Base-by-base conservation (phyloP, 2,113 vertebrate genomes). In the mouse (Mus musculus) region DNA sequence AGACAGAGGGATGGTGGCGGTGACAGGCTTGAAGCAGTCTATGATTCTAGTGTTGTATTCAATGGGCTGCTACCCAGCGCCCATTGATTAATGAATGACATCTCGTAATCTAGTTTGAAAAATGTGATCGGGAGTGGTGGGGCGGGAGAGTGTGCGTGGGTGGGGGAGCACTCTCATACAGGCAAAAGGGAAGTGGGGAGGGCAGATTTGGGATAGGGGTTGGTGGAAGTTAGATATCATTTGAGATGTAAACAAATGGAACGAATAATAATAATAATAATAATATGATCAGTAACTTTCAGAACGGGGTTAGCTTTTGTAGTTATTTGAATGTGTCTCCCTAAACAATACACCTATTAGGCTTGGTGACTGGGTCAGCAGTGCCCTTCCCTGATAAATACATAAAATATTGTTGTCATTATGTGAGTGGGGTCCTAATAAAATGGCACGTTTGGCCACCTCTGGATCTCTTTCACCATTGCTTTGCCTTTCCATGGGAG, bases 91-190 rank as follows among this genome's bases (percentile, higher is more conserved):
- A 88, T 89, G 84, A 86, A 88, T 89, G 84, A 61, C 22, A 54
- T 69, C 36, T 85, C 75, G 65, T 93, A 46, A 89, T 96, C 13
- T 65, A 71, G 9, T 46, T 67, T 69, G n/a, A 73, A 80, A 91
- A 84, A 65, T 39, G 36, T 96, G 46, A 22, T 76, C 71, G 84
- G 59, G 59, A 59, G 59, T 59, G 59, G 59, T 59, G 59, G 59
- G 17, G 59, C 3, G 16, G 56, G 16, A 59, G 56, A 59, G 56
- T 59, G 56, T 59, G 56, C 2, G 56, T 59, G 56, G 56, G 56
- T 59, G 56, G 56, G 56, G 56, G 16, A 59, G 17, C 59, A 59
- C 4, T 19, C 59, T 59, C 59, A 59, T 59, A 59, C 59, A 59
- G 59, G 59, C 17, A 59, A 59, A 59, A 59, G 59, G 59, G 59